Evolutionary conservation across 2,888 invertebrate genomes (phyloP).

Genomic region (Folsomia manolachei): DNA sequence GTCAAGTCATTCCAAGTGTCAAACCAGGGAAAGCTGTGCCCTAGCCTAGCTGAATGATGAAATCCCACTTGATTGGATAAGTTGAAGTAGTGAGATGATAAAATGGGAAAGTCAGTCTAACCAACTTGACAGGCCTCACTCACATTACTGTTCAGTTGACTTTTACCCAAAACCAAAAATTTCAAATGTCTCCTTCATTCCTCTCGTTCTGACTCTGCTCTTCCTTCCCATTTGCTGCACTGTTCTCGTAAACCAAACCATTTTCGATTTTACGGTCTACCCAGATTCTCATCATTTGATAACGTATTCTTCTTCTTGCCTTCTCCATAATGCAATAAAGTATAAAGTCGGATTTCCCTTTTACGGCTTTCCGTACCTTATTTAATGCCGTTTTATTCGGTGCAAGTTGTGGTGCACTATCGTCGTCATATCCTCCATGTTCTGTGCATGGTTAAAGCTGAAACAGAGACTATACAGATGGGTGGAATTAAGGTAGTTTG

Average conservation of each 20-base stretch:
- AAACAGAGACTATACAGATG: too few species aligned
- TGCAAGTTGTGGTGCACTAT: too few species aligned
- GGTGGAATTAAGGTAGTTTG: too few species aligned
- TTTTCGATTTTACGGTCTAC: not conserved
- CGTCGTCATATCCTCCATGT: not conserved
- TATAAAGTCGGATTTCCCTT: not conserved
- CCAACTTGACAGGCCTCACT: not conserved
- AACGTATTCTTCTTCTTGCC: not conserved
- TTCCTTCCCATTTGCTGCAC: too few species aligned
- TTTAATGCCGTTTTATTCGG: slow-evolving; percentile 13
- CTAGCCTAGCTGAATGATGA: not conserved
- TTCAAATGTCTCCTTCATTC: not conserved
- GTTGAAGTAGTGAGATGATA: not conserved
- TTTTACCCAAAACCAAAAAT: not conserved
- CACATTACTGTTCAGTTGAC: not conserved
- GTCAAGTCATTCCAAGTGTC: not conserved
- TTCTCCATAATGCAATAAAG: not conserved
- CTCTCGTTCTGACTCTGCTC: not conserved
- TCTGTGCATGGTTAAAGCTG: not conserved
- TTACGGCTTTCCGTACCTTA: not conserved
- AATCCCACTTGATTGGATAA: not conserved
- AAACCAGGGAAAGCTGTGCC: not conserved
- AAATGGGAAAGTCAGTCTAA: not conserved
- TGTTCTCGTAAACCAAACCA: not conserved
- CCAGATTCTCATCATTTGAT: not conserved